Conservation (phyloP, 92 coral and sea anemone genomes). For the Ricordea florida region DNA sequence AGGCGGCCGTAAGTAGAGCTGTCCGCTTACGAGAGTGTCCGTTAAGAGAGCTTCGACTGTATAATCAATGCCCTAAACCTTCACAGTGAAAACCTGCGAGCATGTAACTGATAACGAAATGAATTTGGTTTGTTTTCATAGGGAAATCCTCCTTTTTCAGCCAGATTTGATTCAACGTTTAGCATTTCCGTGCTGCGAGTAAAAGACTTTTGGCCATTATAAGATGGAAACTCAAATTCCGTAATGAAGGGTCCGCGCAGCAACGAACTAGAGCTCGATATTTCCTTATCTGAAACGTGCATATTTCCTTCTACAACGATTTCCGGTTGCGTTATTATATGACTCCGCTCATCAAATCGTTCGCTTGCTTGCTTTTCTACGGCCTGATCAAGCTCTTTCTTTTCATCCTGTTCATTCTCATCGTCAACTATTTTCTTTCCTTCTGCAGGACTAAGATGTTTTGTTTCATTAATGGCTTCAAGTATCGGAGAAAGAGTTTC, state of each 20-base stretch:
- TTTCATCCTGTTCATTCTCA: background rate
- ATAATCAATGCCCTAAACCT: too few species aligned
- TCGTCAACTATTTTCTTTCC: too few species aligned
- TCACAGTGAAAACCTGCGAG: constrained; percentile 23
- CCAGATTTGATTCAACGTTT: background rate
- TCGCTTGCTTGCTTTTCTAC: background rate
- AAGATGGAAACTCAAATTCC: constrained; percentile 17
- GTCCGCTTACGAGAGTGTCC: too few species aligned
- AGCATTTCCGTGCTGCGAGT: constrained; percentile 20
- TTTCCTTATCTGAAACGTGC: background rate
- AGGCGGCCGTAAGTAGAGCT: too few species aligned
- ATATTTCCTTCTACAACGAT: background rate
- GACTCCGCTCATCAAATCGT: background rate
- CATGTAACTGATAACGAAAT: background rate
- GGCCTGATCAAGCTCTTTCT: background rate
- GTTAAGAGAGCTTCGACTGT: too few species aligned
- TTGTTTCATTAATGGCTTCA: too few species aligned
- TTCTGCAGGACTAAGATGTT: too few species aligned
- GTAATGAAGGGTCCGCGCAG: constrained; percentile 1
- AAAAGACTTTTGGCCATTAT: background rate
- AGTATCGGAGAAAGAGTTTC: too few species aligned
- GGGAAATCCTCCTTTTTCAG: background rate
- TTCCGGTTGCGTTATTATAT: background rate
- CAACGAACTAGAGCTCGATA: background rate
- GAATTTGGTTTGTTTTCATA: constrained; percentile 12